Evolutionary conservation across 2,113 vertebrate species (phyloP), one percentile per base, ranked within the genome.

Genomic region (Gracilinanus agilis): DNA sequence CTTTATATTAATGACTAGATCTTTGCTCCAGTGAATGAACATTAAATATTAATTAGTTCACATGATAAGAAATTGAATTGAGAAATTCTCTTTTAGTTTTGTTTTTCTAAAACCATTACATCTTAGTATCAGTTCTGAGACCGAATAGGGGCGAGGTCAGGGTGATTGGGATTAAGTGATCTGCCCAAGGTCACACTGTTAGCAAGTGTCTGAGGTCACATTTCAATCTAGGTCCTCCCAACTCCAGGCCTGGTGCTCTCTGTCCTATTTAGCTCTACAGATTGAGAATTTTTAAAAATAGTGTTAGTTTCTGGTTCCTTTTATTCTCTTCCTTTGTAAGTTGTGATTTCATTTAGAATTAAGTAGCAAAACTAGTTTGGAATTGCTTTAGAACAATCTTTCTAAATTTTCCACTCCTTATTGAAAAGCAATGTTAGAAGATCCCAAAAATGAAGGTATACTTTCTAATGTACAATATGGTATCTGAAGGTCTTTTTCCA

Each of bases 361-460:
- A 54, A 34, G 34, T 90, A 16, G 6, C 54, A 90, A 54, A 90
- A n/a, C 8, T 24, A 54, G 54, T n/a, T 88, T 95, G n/a, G 94
- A 96, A 91, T 94, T 34, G 67, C 34, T 89, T 91, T 40, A 90
- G 54, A 94, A 88, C 56, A 9, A 67, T 91, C 34, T 88, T 91
- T 11, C 8, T 92, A 1, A 83, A 40, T 0, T 25, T 61, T 49
- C 49, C 6, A 83, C 19, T 67, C n/a, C 67, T 94, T 95, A 92
- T 93, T 93, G 6, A 91, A 55, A 90, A 88, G 58, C 21, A 75
- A 55, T 56, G 92, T 93, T 94, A 95, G 55, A 92, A 91, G 96
- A 16, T 27, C 55, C 75, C 1, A 88, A 95, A 91, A 16, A 19
- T 55, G 91, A 92, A 96, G 83, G 53, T 83, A 40, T 83, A 83